Evolutionary conservation across 2,113 vertebrate species (phyloP), one percentile per base, ranked within the genome.

Genomic region (Trematocara macrostoma): DNA sequence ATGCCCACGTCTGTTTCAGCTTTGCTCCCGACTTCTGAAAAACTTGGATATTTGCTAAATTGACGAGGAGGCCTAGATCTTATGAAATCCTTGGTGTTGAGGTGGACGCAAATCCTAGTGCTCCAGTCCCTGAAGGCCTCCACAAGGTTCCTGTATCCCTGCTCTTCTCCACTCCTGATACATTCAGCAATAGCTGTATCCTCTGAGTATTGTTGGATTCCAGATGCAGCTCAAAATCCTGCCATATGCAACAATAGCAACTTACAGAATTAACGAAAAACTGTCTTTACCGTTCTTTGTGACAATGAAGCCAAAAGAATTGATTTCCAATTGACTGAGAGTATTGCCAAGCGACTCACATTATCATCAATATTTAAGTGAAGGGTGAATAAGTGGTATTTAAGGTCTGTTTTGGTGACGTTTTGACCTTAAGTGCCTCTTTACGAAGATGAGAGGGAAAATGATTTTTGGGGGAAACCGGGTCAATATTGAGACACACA

Each of bases 351-450:
- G 57, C 53, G 86, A 87, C 90, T 94, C 87, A 80, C 59, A 82
- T 91, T 52, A 89, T 94, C 93, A 94, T 94, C 85, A 94, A 94
- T 94, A 94, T 93, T 95, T 93, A 89, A 95, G 91, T 61, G 79
- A 91, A 89, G 5, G 71, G 80, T 81, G 91, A 93, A 93, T 89
- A 91, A 93, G 93, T 92, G 91, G 86, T 88, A 88, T 94, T 93
- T 94, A 92, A 93, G 78, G 83, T 86, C 81, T 84, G 88, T 89
- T 95, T 93, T 90, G 92, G 89, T 88, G 91, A 91, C 78, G 52
- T 90, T 91, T 92, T 95, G 92, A 94, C 93, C 91, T 94, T 90
- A 94, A 93, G 92, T 92, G 91, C 78, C 92, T 95, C 90, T 82
- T 92, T 92, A 86, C 82, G 59, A 90, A 91, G 90, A 82, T 14